Evolutionary conservation across 2,888 invertebrate species (phyloP), one percentile per base, ranked within the genome.

Genomic region (Mamestra brassicae): DNA sequence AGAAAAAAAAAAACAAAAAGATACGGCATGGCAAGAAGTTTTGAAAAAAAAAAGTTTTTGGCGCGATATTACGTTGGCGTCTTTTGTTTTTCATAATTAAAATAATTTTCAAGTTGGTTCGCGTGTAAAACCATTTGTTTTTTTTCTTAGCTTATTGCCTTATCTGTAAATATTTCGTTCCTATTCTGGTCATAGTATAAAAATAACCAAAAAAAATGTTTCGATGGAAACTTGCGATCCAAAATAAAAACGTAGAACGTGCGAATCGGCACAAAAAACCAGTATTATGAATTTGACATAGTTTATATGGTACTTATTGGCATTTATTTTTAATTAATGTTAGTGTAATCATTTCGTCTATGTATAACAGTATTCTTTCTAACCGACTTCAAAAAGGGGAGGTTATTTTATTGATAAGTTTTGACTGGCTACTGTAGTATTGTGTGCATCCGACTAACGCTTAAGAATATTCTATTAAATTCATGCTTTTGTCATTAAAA

Each of bases 311-410:
- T 36, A 78, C 26, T 26, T 26, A 26, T 80, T 67, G 50, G 84
- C 81, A 81, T 83, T 83, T 83, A 84, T 81, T 83, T 78, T 79
- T 63, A 78, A 78, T 62, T 71, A 79, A 38, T 81, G 47, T 54
- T 65, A 78, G 42, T 60, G n/a, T 67, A 54, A 74, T 54, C 55
- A 7, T 64, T 68, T 71, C 4, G 42, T 66, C n/a, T 62, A 0
- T 68, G 50, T 26, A 3, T 38, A 70, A 52, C 80, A 82, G 65
- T 74, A 76, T 80, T 70, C 38, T 61, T 82, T 64, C 66, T 42
- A 57, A 60, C 34, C 11, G 26, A 54, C 38, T 76, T 45, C 3
- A 6, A 45, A 58, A 26, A 7, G 13, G 7, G 38, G 10, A 67
- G 45, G 52, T 68, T 52, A 0, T 17, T 60, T 13, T 54, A 76